Percentiles rank a stretch among this genome's conserved stretches.
These are phyloP conservation scores for Hybos culiciformis DNA, from an alignment of 2,888 invertebrate genomes.

Conservation along the genomic window DNA sequence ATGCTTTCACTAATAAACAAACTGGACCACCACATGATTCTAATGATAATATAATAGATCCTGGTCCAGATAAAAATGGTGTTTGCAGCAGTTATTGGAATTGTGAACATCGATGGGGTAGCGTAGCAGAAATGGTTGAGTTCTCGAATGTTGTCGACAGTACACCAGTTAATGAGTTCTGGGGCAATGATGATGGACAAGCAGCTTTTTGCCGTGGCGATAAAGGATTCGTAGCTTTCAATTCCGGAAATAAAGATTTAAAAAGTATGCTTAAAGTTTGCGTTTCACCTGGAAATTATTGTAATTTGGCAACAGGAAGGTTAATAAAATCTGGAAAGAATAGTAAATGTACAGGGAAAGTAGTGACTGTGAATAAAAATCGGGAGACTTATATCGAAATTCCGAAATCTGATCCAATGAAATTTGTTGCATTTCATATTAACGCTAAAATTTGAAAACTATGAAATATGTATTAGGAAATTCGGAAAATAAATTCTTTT, in stretches of 20 bases:
- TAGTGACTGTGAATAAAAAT: no score
- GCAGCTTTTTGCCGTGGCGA: slow-evolving; percentile 65
- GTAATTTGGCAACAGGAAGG: slow-evolving; percentile 52
- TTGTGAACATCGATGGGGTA: slow-evolving; percentile 67
- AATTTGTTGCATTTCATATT: slow-evolving; percentile 12
- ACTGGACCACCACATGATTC: slow-evolving; percentile 42
- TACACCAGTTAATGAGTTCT: slow-evolving; percentile 48
- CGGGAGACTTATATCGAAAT: slow-evolving; percentile 2
- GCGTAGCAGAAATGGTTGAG: slow-evolving; percentile 57
- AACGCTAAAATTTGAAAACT: no score
- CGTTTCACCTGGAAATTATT: slow-evolving; percentile 48
- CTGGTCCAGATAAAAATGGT: slow-evolving; percentile 44
- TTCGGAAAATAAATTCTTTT: no score
- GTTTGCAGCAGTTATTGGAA: slow-evolving; percentile 59
- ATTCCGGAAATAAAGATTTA: slow-evolving; percentile 30
- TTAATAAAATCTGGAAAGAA: slow-evolving; percentile 15
- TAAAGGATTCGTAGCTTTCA: slow-evolving; percentile 22
- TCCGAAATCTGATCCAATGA: no score
- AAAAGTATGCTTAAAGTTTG: slow-evolving; percentile 38
- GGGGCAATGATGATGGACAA: slow-evolving; percentile 60
- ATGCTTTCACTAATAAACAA: slow-evolving; percentile 40
- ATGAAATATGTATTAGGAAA: no score
- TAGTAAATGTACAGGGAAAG: slow-evolving; percentile 38
- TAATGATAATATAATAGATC: slow-evolving; percentile 37
- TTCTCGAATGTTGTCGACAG: slow-evolving; percentile 52